Conservation (phyloP, 2,113 vertebrate species). For the Plecotus auritus region DNA sequence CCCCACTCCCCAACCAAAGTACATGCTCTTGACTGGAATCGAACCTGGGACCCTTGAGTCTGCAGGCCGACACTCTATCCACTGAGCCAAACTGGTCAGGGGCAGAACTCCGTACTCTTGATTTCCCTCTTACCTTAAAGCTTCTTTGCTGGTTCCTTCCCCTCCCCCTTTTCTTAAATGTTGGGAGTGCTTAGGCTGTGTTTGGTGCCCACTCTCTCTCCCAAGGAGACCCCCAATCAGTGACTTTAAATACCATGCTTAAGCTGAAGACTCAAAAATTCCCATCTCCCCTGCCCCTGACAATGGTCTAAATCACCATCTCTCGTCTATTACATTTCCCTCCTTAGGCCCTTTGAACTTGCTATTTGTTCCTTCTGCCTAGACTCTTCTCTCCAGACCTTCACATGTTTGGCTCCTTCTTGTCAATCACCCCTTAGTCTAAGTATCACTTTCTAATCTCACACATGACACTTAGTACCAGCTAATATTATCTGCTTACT, state of each 20-base stretch:
- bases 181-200: not conserved
- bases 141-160: not conserved
- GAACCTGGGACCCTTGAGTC: too few species aligned
- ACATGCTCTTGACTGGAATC: too few species aligned
- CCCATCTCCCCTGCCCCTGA: not conserved
- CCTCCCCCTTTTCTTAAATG: not conserved
- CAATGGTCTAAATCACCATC: not conserved
- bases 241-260: not conserved
- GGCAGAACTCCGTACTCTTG: too few species aligned
- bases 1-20: too few species aligned
- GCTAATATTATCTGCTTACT: not conserved
- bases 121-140: not conserved
- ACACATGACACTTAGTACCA: not conserved
- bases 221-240: not conserved
- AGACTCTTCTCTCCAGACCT: not conserved
- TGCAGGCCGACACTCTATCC: too few species aligned
- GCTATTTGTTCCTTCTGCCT: not conserved
- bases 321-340: not conserved
- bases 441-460: constrained; percentile 12
- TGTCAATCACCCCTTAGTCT: not conserved
- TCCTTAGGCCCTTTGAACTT: not conserved
- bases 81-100: too few species aligned
- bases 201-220: not conserved
- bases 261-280: not conserved
- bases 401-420: not conserved